Percentiles rank a stretch among this genome's conserved stretches.
Conservation (phyloP, 2,113 vertebrate genomes). For the Marmota flaviventris region DNA sequence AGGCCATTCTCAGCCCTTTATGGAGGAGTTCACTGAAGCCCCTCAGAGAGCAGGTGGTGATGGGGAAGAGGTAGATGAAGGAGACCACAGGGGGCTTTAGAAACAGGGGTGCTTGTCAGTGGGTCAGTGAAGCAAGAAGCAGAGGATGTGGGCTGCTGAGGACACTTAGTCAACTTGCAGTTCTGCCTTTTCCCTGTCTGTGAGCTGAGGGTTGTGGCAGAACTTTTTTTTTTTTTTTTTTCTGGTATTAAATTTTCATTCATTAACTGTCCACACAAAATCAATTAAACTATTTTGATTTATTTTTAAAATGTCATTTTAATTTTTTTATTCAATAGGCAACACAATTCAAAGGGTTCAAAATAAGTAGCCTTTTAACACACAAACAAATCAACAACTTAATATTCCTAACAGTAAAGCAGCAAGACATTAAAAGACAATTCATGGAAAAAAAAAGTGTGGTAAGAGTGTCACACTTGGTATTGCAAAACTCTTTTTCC, state of each 20-base stretch:
- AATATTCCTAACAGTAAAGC: background rate
- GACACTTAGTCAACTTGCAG: background rate
- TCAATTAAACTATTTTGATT: slow-evolving; percentile 42
- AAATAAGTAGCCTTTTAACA: background rate
- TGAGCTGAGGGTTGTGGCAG: background rate
- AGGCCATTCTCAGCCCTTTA: background rate
- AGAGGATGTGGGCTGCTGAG: background rate
- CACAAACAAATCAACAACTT: background rate
- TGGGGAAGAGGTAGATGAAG: background rate
- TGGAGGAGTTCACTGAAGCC: background rate
- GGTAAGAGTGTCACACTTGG: background rate
- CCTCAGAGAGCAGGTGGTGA: background rate
- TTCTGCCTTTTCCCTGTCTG: background rate
- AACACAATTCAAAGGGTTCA: slow-evolving; percentile 25
- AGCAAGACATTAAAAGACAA: background rate
- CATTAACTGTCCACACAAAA: background rate
- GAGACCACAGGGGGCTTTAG: background rate
- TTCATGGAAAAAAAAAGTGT: background rate
- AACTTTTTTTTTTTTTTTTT: background rate
- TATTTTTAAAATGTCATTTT: background rate
- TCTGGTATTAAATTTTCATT: background rate
- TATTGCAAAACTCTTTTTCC: background rate
- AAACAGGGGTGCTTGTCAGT: background rate
- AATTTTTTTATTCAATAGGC: background rate
- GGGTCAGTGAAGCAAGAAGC: background rate